These are phyloP conservation scores for Gryllus longicercus DNA, from an alignment of 2,888 invertebrate species.

Conservation along the genomic window DNA sequence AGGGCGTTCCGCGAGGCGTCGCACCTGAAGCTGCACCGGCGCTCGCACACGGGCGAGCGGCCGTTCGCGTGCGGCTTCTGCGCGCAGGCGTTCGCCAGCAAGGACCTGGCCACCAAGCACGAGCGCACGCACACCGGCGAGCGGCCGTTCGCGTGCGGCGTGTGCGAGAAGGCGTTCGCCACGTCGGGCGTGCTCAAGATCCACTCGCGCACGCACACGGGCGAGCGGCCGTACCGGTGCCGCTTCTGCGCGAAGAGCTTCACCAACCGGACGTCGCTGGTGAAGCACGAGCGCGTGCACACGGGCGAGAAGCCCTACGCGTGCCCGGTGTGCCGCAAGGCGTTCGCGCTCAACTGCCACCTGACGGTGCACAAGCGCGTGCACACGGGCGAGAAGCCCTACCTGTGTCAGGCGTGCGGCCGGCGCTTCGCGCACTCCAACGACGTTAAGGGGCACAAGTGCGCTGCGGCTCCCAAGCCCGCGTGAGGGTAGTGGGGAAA, in stretches of 20 bases:
- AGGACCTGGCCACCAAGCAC: background rate
- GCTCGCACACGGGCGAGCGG: no score
- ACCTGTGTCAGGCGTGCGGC: background rate
- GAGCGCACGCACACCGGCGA: background rate
- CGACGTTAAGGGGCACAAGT: background rate
- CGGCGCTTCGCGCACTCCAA: background rate
- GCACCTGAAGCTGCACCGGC: no score
- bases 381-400: background rate
- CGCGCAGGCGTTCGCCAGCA: no score
- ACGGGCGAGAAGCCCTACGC: background rate
- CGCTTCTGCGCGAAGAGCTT: background rate
- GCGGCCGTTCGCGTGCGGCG: background rate
- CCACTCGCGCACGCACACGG: constrained; percentile 1
- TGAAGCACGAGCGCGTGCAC: background rate
- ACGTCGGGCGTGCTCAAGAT: background rate
- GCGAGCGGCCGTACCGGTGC: background rate
- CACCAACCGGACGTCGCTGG: background rate
- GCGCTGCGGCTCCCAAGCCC: no score
- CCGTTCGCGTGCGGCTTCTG: no score
- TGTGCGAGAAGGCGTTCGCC: background rate
- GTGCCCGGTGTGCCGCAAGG: background rate
- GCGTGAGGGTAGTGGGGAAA: no score
- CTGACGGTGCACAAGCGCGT: background rate
- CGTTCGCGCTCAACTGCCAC: background rate
- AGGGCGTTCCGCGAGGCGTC: no score